Evolutionary conservation across 37 sponge, comb jelly and placozoan species (phyloP).

Genomic region (Beroe forskalii): DNA sequence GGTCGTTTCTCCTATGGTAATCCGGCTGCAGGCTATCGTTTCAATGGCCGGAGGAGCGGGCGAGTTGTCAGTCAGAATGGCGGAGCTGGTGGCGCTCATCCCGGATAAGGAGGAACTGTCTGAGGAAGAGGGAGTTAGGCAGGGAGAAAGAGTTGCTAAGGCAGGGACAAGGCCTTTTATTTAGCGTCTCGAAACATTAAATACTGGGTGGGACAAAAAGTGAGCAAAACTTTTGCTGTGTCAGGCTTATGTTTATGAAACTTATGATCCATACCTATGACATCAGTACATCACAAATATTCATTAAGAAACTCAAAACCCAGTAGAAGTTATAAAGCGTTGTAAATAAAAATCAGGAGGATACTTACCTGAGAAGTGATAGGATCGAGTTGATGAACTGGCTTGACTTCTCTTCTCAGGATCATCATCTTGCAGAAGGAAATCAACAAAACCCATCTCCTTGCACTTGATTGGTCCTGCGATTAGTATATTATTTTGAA

Average conservation of each 20-base stretch:
- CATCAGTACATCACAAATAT: too few species aligned
- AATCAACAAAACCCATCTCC: slow-evolving; percentile 60
- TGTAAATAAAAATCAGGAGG: too few species aligned
- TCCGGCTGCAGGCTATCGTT: not conserved
- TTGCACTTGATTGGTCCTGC: slow-evolving; percentile 21
- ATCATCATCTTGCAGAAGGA: slow-evolving; percentile 46
- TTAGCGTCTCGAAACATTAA: too few species aligned
- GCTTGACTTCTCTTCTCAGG: slow-evolving; percentile 26
- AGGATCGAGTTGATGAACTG: not conserved
- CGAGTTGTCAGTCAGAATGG: not conserved
- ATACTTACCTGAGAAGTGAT: slow-evolving; percentile 30
- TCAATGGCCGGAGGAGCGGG: not conserved
- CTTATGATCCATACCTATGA: too few species aligned
- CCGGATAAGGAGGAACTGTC: slow-evolving; percentile 53
- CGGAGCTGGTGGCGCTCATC: slow-evolving; percentile 2
- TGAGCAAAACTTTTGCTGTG: too few species aligned
- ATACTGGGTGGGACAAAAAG: too few species aligned
- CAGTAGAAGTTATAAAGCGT: too few species aligned
- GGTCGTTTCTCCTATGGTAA: slow-evolving; percentile 18
- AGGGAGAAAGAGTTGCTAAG: too few species aligned
- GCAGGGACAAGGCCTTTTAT: too few species aligned
- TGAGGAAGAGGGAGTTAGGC: not conserved
- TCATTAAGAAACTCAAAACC: too few species aligned
- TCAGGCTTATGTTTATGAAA: too few species aligned
- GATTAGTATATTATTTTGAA: too few species aligned